Evolutionary conservation across 2,888 invertebrate genomes (phyloP), one percentile per base, ranked within the genome.

Genomic region (Agrotis puta): DNA sequence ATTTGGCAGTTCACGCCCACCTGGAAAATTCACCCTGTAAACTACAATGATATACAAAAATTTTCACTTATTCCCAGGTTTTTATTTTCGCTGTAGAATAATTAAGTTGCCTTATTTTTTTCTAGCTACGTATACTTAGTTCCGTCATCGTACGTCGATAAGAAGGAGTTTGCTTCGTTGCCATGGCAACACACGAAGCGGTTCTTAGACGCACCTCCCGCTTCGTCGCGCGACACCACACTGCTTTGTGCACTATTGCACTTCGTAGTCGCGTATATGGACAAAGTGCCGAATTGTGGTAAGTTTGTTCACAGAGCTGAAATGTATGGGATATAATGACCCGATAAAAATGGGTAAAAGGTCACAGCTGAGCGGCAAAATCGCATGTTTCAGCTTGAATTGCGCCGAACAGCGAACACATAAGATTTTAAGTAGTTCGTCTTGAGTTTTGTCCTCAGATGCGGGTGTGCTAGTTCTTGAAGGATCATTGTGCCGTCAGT

Each of bases 121-220:
- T 83, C 63, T 83, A 97, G 96, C 82, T 97, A 96, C 82, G 88
- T 94, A 24, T 88, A 92, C 87, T 73, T 97, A 86, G 82, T 95
- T 77, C 82, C 91, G 74, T 79, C 86, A 76, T 86, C 94, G 79
- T 84, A 91, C 74, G 79, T 88, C 72, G 85, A 85, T 75, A 74
- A 85, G 67, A 87, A 88, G 80, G 90, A 95, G 88, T 90, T 96
- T 58, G 87, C 92, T 24, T 90, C 92, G 53, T 92, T 97, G 73
- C 96, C 97, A 14, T 98, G 98, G 98, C 96, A 96, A 83, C 94
- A 96, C 82, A 96, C 97, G 81, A 92, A 94, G 45, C 94, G 97
- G 53, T 98, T 97, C 89, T 91, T 98, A 54, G 92, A 95, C 70
- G 96, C 97, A 2, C 96, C 97, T 58, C 98, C 98, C 0, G 97